Evolutionary conservation across 1,140 invertebrate species (phyloP).

Genomic region (Drosophila suzukii): DNA sequence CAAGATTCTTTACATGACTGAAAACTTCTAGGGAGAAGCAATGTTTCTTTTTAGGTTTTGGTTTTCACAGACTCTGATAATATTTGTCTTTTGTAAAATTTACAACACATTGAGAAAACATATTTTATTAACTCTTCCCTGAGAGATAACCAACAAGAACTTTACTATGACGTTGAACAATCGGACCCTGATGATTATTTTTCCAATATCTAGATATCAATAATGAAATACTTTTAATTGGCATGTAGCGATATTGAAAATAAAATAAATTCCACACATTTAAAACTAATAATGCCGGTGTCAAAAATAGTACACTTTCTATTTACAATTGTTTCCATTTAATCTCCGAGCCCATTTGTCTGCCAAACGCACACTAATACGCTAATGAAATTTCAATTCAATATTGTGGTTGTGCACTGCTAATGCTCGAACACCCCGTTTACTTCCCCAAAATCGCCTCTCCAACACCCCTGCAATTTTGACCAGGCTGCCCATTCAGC

Average conservation of each 20-base stretch:
- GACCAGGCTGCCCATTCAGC: slow-evolving; percentile 25
- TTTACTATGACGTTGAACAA: no score
- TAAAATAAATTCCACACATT: not conserved
- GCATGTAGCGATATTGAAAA: not conserved
- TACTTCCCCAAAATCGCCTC: not conserved
- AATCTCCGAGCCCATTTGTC: slow-evolving; percentile 33
- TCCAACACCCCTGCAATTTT: not conserved
- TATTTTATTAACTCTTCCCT: no score
- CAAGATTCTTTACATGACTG: no score
- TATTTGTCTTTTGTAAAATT: no score
- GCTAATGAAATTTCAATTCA: slow-evolving; percentile 62
- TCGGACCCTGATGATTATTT: no score
- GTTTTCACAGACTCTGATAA: no score
- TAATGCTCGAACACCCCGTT: slow-evolving; percentile 30
- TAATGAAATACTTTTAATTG: not conserved
- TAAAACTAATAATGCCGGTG: not conserved
- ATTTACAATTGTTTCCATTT: slow-evolving; percentile 28
- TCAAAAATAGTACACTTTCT: not conserved
- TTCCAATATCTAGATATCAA: no score
- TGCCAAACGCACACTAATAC: slow-evolving; percentile 38
- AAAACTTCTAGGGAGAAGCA: no score
- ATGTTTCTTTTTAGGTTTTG: no score
- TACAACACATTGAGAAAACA: no score
- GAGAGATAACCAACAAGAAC: no score
- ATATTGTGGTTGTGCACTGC: slow-evolving; percentile 57